Evolutionary conservation across 2,797 vertebrate species (phyloP), one percentile per base, ranked within the genome.

Genomic region (Sardinella longiceps): DNA sequence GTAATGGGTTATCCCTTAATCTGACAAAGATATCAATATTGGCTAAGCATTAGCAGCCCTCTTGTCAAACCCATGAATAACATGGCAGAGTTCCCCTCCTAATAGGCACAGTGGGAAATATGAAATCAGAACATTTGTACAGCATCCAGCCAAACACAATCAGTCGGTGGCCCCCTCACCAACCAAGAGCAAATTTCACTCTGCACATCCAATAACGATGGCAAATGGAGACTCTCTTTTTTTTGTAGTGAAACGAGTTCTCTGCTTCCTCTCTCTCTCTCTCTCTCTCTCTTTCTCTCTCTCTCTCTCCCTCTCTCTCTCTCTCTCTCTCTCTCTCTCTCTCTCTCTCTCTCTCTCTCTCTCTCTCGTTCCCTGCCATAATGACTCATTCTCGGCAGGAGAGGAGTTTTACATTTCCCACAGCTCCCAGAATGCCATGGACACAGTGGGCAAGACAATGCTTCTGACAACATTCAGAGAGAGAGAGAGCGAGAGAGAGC

Each of bases 371-470:
- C 28, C n/a, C 28, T 3, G 12, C 63, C 33, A 77, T 43, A 77
- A 77, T 23, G 70, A 77, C 15, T 77, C 70, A 39, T 25, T 60
- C 14, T 39, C 14, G 5, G 66, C 30, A 74, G 66, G 66, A 33
- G 18, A 74, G 33, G 18, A 74, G 33, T 83, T 77, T 83, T 81
- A 39, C 30, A 53, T 45, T 37, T 30, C 80, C 81, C 77, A 11
- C 66, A 81, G 66, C 37, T 77, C 37, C 37, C 33, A 66, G 58
- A 25, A 12, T 77, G 70, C 37, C 70, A 43, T 77, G 15, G 37
- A 77, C 70, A 77, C 70, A 20, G 37, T 33, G 18, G 70, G 70
- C 37, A 39, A 37, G 46, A 77, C 18, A 43, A 43, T 10, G 70
- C 37, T 70, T 37, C 18, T 77, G 37, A 77, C 70, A 37, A 77